phyloP scores from a whole-genome alignment of 1,140 invertebrate genomes.

The Dreissena polymorpha region DNA sequence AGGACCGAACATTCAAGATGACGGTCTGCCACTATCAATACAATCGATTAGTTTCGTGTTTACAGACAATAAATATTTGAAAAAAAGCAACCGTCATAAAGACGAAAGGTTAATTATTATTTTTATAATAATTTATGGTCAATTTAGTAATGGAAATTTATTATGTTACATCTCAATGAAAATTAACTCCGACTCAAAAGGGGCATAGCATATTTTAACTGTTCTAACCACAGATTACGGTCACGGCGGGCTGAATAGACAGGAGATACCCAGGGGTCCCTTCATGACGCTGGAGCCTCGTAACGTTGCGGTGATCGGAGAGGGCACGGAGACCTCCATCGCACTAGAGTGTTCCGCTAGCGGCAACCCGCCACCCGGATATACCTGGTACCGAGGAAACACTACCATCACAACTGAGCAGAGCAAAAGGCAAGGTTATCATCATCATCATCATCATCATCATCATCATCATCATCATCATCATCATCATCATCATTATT shows the following conservation, averaged over 20 bases:
- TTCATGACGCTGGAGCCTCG: slow-evolving; percentile 52
- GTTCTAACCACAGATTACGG: slow-evolving; percentile 59
- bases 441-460: slow-evolving; percentile 7
- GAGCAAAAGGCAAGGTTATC: not conserved
- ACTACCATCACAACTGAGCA: not conserved
- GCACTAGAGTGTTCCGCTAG: slow-evolving; percentile 87
- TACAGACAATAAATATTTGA: not conserved
- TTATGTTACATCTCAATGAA: not conserved
- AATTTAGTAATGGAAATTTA: not conserved
- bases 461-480: slow-evolving; percentile 27
- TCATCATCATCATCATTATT: slow-evolving; percentile 35
- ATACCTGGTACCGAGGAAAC: slow-evolving; percentile 88
- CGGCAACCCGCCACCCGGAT: slow-evolving; percentile 93
- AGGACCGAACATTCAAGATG: no score
- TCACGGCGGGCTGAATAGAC: slow-evolving; percentile 28
- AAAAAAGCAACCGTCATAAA: no score
- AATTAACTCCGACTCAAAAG: not conserved
- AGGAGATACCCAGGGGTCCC: slow-evolving; percentile 55
- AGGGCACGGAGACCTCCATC: slow-evolving; percentile 50
- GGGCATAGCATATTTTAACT: not conserved
- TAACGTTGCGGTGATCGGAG: slow-evolving; percentile 46
- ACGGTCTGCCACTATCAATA: not conserved
- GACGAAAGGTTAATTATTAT: no score
- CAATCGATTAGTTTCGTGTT: not conserved
- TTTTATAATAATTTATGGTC: no score